These are phyloP conservation scores for Collichthys lucidus DNA, from an alignment of 2,113 vertebrate genomes.

Conservation along the genomic window DNA sequence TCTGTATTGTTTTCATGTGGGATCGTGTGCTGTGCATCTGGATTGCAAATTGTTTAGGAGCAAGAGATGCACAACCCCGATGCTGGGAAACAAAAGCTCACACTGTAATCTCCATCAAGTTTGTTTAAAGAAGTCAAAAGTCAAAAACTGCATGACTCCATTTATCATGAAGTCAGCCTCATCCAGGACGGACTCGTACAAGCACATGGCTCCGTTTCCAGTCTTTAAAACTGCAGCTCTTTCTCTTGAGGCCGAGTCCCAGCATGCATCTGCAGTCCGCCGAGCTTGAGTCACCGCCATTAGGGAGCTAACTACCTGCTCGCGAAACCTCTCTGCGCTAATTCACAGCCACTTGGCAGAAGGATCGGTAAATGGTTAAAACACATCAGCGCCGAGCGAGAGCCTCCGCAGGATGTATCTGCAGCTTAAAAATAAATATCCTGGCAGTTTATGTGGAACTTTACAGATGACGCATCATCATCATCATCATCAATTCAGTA, in stretches of 20 bases:
- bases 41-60: no score
- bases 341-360: conserved; percentile 7
- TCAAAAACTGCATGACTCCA: no score
- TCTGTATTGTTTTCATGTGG: no score
- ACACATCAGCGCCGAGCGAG: neutral
- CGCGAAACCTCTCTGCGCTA: neutral
- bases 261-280: conserved; percentile 18
- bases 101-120: neutral
- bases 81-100: neutral
- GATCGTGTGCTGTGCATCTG: no score
- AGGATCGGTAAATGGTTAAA: neutral
- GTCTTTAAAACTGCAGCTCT: conserved; percentile 11
- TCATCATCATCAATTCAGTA: neutral
- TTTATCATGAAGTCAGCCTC: neutral
- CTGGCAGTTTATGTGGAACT: neutral
- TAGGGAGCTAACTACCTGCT: conserved; percentile 12
- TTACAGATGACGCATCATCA: neutral
- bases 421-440: neutral
- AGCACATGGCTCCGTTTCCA: neutral
- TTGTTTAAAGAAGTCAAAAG: neutral
- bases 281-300: conserved; percentile 23
- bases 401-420: no score
- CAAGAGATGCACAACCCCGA: no score
- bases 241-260: conserved; percentile 4
- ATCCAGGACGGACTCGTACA: neutral